Evolutionary conservation across 2,888 invertebrate genomes (phyloP).

Genomic region (Cacoxenus indagator): DNA sequence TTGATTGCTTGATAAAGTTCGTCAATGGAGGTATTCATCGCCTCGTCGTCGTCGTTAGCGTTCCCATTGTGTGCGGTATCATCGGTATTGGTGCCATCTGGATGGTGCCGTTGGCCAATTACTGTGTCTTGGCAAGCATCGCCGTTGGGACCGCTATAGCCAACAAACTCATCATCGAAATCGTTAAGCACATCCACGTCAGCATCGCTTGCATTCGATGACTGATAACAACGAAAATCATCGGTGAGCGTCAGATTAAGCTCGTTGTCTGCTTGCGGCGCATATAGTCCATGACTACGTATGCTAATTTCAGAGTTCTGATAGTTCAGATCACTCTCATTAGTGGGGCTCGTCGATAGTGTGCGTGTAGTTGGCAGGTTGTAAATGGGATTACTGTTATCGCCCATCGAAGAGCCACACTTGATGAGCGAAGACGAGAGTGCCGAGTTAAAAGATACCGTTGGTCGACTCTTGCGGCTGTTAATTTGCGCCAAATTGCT

Average conservation of each 20-base stretch:
- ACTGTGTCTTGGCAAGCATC: conserved; percentile 20
- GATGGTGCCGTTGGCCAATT: conserved; percentile 48
- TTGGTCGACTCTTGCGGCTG: conserved; percentile 13
- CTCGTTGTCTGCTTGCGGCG: conserved; percentile 74
- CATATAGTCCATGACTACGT: conserved; percentile 76
- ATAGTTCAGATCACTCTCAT: conserved; percentile 77
- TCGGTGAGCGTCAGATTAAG: conserved; percentile 72
- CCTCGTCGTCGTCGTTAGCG: conserved; percentile 42
- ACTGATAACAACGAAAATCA: conserved; percentile 69
- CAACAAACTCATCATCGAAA: conserved; percentile 66
- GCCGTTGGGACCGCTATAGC: conserved; percentile 34
- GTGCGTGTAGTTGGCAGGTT: conserved; percentile 37
- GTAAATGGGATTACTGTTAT: conserved; percentile 2
- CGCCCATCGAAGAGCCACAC: background rate
- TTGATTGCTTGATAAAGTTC: conserved; percentile 80
- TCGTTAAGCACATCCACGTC: conserved; percentile 65
- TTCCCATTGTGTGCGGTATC: conserved; percentile 31
- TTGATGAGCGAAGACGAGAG: conserved; percentile 18
- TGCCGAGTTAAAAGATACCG: conserved; percentile 13
- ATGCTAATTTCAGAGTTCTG: conserved; percentile 78
- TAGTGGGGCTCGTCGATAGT: conserved; percentile 69
- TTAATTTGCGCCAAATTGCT: conserved; percentile 41
- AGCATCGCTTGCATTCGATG: conserved; percentile 69
- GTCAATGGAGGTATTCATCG: conserved; percentile 72
- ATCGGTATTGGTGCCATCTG: conserved; percentile 44